Conservation (phyloP, 2,888 invertebrate species). For the Mimas tiliae region DNA sequence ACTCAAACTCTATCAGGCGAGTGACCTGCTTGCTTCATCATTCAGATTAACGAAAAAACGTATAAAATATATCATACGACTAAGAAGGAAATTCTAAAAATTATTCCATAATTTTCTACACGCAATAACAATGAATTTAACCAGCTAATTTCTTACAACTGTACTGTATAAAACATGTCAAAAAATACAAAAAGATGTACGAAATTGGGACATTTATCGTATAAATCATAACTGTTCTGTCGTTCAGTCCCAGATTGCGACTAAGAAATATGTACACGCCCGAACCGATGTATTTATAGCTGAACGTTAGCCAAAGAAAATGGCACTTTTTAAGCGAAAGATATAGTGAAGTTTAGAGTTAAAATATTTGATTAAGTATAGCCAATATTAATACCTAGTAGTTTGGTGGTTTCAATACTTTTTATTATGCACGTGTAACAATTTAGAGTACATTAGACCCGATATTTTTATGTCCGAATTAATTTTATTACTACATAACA, state of each 20-base stretch:
- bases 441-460: too few species aligned
- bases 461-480: too few species aligned
- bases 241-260: slow-evolving; percentile 62
- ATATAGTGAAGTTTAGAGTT: slow-evolving; percentile 5
- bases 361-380: slow-evolving; percentile 18
- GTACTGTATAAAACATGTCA: slow-evolving; percentile 23
- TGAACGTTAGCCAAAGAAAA: slow-evolving; percentile 41
- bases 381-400: neutral
- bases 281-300: slow-evolving; percentile 59
- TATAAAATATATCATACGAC: too few species aligned
- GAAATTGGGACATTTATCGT: slow-evolving; percentile 44
- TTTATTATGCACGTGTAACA: too few species aligned
- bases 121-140: neutral
- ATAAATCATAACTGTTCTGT: slow-evolving; percentile 63
- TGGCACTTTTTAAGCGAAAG: slow-evolving; percentile 39
- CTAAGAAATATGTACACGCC: slow-evolving; percentile 61
- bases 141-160: neutral
- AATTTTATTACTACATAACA: too few species aligned
- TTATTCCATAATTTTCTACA: neutral
- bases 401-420: neutral
- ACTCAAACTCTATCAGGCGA: too few species aligned
- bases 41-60: too few species aligned
- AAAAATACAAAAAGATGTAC: slow-evolving; percentile 40
- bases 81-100: too few species aligned
- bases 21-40: too few species aligned